Evolutionary conservation across 2,888 invertebrate species (phyloP).

Genomic region (Oscheius sp.): DNA sequence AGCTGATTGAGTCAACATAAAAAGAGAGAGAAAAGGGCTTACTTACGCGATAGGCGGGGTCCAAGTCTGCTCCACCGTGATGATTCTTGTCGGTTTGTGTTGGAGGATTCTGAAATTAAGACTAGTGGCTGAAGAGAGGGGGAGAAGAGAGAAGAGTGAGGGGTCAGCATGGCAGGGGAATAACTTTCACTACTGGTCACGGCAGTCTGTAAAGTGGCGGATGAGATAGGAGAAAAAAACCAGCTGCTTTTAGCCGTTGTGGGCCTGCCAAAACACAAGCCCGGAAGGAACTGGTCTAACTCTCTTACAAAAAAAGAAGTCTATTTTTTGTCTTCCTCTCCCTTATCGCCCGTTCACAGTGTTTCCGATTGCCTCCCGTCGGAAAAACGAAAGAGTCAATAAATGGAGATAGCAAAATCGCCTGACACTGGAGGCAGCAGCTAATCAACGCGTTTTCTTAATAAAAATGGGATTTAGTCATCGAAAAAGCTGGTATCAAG

Average conservation of each 20-base stretch:
- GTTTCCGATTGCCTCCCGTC: not conserved
- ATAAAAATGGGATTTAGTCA: too few relatives aligned
- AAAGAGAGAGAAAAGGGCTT: not conserved
- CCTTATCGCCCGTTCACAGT: slow-evolving; percentile 3
- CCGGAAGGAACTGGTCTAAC: slow-evolving; percentile 27
- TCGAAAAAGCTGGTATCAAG: too few relatives aligned
- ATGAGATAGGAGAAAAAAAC: slow-evolving; percentile 16
- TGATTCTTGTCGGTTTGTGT: not conserved
- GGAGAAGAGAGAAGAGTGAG: not conserved
- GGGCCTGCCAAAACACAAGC: slow-evolving; percentile 7
- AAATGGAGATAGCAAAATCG: not conserved
- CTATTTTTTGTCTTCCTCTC: not conserved
- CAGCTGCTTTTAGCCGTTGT: slow-evolving; percentile 24
- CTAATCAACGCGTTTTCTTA: too few relatives aligned
- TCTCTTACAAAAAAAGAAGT: not conserved
- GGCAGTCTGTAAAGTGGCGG: slow-evolving; percentile 18
- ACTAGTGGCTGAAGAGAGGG: not conserved
- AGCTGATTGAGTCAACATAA: too few relatives aligned
- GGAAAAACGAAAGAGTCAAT: slow-evolving; percentile 11
- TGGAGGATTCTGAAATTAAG: not conserved
- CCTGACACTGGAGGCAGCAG: not conserved
- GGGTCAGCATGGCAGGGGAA: not conserved
- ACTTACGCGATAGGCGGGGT: slow-evolving; percentile 16
- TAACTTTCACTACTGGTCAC: slow-evolving; percentile 18
- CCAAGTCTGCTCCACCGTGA: slow-evolving; percentile 13